Conservation (phyloP, 1,140 invertebrate genomes). For the Acromyrmex charruanus region DNA sequence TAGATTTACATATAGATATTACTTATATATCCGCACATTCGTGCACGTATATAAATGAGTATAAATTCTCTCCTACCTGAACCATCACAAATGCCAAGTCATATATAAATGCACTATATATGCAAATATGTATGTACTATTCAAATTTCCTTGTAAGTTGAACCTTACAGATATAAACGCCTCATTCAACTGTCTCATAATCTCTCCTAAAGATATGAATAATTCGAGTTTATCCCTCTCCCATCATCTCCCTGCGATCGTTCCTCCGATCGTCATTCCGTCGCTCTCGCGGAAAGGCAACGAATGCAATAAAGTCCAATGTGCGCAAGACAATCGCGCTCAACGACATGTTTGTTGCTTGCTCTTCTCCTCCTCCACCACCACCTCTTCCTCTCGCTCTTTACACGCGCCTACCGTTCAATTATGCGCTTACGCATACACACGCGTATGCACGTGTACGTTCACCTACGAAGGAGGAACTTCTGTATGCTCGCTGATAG, state of each 20-base stretch:
- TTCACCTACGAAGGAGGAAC: background rate
- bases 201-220: constrained; percentile 15
- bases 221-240: constrained; percentile 4
- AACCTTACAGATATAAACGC: background rate
- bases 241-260: background rate
- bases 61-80: background rate
- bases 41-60: background rate
- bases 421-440: constrained; percentile 34
- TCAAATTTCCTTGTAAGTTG: background rate
- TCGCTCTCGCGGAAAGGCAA: constrained; percentile 44
- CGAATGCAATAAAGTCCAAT: constrained; percentile 69
- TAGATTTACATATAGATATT: background rate
- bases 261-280: constrained; percentile 8
- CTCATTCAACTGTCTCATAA: background rate
- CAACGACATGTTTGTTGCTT: constrained; percentile 55
- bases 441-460: background rate
- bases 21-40: background rate
- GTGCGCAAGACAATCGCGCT: constrained; percentile 52
- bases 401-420: constrained; percentile 37
- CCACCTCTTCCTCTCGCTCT: background rate
- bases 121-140: background rate
- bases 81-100: too few relatives aligned
- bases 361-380: background rate
- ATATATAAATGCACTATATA: background rate
- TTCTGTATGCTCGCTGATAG: constrained; percentile 7